Evolutionary conservation across 2,797 vertebrate species (phyloP).

Genomic region (Squalus acanthias): DNA sequence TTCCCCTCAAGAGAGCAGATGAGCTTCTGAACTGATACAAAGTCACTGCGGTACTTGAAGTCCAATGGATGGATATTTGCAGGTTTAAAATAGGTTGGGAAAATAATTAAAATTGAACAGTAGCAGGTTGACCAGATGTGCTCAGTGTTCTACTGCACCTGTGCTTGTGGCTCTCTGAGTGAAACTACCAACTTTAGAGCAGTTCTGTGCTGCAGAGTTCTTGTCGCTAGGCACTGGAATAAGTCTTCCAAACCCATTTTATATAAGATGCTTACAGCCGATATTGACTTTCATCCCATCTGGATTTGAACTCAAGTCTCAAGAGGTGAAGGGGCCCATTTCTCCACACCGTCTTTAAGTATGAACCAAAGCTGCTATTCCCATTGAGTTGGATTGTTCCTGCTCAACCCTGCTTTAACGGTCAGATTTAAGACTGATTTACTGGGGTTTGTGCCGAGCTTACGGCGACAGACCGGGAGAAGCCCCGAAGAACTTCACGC

Average conservation of each 20-base stretch:
- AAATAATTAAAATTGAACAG: neutral
- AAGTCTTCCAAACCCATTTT: neutral
- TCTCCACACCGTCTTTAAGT: neutral
- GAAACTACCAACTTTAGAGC: neutral
- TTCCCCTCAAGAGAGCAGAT: no score
- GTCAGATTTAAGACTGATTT: neutral
- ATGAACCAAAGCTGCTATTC: neutral
- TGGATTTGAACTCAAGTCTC: neutral
- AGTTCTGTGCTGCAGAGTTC: neutral
- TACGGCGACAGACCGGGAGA: neutral
- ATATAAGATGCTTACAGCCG: neutral
- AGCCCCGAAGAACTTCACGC: no score
- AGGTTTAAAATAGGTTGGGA: neutral
- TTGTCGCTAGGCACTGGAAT: neutral
- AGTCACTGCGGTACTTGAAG: no score
- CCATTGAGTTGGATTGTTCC: neutral
- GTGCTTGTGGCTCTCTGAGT: neutral
- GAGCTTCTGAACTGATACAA: no score
- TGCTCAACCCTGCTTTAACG: no score
- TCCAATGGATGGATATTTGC: no score
- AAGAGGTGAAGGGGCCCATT: neutral
- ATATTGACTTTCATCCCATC: neutral
- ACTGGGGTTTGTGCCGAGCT: neutral
- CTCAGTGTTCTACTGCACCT: neutral
- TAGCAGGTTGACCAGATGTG: neutral